Conservation (phyloP, 1,140 invertebrate genomes). For the Drosophila serrata region DNA sequence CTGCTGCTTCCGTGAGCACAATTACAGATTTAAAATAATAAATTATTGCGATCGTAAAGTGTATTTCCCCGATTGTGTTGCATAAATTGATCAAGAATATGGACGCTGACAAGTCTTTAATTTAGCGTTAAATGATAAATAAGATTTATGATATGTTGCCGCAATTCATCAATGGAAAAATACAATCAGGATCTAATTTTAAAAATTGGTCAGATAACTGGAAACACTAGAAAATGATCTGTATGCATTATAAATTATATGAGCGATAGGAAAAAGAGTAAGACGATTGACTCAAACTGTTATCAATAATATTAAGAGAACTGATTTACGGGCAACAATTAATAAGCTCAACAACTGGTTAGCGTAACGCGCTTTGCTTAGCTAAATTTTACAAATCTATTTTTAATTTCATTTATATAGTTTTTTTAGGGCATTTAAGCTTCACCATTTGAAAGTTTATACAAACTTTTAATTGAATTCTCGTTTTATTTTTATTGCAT, state of each 20-base stretch:
- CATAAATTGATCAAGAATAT: background rate
- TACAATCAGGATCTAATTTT: conserved; percentile 24
- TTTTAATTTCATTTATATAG: background rate
- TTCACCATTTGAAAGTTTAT: background rate
- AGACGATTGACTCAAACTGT: background rate
- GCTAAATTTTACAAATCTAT: background rate
- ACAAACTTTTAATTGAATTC: conserved; percentile 11
- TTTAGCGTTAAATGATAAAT: conserved; percentile 7
- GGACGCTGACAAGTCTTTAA: conserved; percentile 6
- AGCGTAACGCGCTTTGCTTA: background rate
- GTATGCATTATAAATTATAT: conserved; percentile 13
- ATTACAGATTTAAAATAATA: conserved; percentile 15
- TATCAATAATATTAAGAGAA: conserved; percentile 6
- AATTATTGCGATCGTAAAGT: conserved; percentile 23
- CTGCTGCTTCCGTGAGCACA: conserved; percentile 31
- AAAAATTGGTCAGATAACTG: conserved; percentile 6
- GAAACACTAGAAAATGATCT: conserved; percentile 1
- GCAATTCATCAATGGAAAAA: conserved; percentile 32
- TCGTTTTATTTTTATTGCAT: conserved; percentile 3
- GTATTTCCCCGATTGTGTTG: conserved; percentile 18
- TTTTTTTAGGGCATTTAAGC: conserved; percentile 14
- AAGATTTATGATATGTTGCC: conserved; percentile 27
- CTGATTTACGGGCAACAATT: conserved; percentile 8
- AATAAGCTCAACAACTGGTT: background rate
- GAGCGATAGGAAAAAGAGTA: background rate